These are phyloP conservation scores for Tyrophagus putrescentiae DNA, from an alignment of 1,140 invertebrate genomes.

Conservation along the genomic window DNA sequence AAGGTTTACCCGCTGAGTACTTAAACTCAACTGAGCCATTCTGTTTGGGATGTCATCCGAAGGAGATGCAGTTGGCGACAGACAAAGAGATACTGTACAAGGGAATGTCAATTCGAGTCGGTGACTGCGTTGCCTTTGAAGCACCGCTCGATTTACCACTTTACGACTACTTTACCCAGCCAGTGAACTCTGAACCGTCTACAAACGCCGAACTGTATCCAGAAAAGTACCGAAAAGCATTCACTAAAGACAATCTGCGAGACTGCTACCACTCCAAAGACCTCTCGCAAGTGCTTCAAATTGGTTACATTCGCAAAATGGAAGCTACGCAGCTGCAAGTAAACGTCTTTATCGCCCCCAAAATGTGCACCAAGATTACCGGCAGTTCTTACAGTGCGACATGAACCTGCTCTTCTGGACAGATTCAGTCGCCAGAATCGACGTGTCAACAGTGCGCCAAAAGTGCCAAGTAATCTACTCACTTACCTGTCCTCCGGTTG, in stretches of 20 bases:
- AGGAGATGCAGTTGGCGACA: background rate
- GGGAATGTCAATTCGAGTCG: background rate
- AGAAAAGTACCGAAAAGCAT: constrained; percentile 56
- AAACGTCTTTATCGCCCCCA: constrained; percentile 50
- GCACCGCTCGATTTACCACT: background rate
- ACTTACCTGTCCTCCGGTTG: background rate
- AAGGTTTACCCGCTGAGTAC: background rate
- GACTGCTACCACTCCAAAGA: constrained; percentile 55
- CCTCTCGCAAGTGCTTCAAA: constrained; percentile 55
- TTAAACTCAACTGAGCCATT: background rate
- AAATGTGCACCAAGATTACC: constrained; percentile 17
- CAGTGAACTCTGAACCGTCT: background rate
- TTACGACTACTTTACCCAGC: constrained; percentile 1
- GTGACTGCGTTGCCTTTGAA: constrained; percentile 9
- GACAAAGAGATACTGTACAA: background rate
- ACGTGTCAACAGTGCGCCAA: background rate
- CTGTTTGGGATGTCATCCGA: background rate
- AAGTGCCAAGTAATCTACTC: constrained; percentile 22
- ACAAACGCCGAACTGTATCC: constrained; percentile 52
- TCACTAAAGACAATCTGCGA: constrained; percentile 47
- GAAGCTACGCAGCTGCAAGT: constrained; percentile 50
- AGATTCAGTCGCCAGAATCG: constrained; percentile 38
- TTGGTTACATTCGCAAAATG: constrained; percentile 40
- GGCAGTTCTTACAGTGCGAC: constrained; percentile 34
- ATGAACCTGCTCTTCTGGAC: constrained; percentile 61